These are phyloP conservation scores for Scolopax bukidnonensis DNA, from an alignment of 2,797 vertebrate species.

Conservation along the genomic window DNA sequence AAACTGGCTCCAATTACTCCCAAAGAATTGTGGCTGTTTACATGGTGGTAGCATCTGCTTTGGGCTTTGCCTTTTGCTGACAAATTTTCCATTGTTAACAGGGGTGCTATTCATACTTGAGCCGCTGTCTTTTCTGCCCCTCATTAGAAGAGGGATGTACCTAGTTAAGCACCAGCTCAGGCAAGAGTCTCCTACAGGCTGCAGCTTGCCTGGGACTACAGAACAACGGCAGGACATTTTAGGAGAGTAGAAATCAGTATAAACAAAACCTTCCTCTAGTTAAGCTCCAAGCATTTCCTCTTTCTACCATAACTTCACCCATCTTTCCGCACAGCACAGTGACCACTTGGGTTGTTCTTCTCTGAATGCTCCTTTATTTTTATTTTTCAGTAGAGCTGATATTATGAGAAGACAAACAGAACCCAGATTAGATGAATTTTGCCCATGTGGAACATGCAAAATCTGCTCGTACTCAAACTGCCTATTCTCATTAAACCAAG, in stretches of 20 bases:
- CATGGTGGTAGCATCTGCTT: neutral
- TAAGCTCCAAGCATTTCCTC: neutral
- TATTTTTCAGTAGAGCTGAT: neutral
- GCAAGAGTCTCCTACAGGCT: neutral
- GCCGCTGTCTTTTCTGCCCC: neutral
- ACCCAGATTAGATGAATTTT: neutral
- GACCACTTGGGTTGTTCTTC: neutral
- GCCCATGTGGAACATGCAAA: neutral
- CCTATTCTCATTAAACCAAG: neutral
- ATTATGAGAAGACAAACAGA: neutral
- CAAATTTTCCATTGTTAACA: neutral
- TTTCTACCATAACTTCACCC: constrained; percentile 24
- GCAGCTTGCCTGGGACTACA: neutral
- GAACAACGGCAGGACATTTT: neutral
- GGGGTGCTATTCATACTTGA: neutral
- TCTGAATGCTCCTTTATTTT: neutral
- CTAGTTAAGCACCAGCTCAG: neutral
- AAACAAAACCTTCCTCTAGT: neutral
- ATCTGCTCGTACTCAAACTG: neutral
- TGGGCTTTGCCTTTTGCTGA: neutral
- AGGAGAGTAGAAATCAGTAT: neutral
- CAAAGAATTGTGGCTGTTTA: neutral
- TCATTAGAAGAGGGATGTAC: neutral
- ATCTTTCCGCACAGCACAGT: neutral
- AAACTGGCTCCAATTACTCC: neutral